These are phyloP conservation scores for Macrophya alboannulata DNA, from an alignment of 2,888 invertebrate species.

Conservation along the genomic window DNA sequence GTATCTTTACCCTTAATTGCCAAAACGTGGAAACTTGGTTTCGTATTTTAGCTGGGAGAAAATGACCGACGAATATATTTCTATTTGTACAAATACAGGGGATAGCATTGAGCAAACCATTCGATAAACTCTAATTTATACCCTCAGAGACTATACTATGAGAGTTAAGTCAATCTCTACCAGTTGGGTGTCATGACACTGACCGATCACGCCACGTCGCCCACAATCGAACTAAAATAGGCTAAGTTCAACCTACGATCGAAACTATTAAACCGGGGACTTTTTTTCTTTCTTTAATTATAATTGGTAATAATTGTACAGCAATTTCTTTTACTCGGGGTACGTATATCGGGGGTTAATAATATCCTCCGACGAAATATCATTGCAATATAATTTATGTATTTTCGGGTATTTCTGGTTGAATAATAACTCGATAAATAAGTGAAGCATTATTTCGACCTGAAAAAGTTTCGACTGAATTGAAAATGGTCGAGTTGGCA, in stretches of 20 bases:
- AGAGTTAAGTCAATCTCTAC: not conserved
- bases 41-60: too few species aligned
- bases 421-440: too few species aligned
- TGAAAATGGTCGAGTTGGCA: too few species aligned
- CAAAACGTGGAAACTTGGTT: not conserved
- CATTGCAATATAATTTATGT: too few species aligned
- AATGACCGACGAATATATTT: not conserved
- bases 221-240: conserved; percentile 6
- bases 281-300: too few species aligned
- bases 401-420: too few species aligned
- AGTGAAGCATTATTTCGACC: too few species aligned
- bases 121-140: not conserved
- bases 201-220: conserved; percentile 3
- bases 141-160: not conserved
- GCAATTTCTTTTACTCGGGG: not conserved
- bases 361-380: too few species aligned
- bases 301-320: not conserved
- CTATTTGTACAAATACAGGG: not conserved
- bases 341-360: too few species aligned
- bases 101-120: not conserved
- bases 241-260: not conserved
- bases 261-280: not conserved
- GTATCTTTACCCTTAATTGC: not conserved
- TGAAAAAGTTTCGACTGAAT: too few species aligned
- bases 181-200: not conserved